phyloP scores from a whole-genome alignment of 1,140 invertebrate genomes.

The Zaprionus nigranus region DNA sequence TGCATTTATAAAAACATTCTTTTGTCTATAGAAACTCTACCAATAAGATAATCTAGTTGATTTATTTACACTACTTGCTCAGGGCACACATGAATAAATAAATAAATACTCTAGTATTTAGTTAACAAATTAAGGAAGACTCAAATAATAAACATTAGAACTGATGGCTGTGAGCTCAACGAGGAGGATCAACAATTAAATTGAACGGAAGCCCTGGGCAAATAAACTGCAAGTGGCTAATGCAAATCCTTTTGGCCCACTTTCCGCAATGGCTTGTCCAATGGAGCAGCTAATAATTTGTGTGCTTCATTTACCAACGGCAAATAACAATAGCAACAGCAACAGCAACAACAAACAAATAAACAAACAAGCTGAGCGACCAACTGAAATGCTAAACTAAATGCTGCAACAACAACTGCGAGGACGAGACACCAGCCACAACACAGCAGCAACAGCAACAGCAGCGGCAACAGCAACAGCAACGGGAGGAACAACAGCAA shows the following conservation, averaged over 20 bases:
- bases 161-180: background rate
- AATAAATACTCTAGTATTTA: slow-evolving; percentile 1
- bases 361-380: slow-evolving; percentile 32
- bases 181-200: slow-evolving; percentile 11
- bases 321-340: slow-evolving; percentile 17
- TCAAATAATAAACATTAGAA: background rate
- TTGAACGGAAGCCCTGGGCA: background rate
- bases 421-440: slow-evolving; percentile 12
- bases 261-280: slow-evolving; percentile 35
- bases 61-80: background rate
- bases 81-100: background rate
- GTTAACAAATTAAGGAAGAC: background rate
- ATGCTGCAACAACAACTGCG: slow-evolving; percentile 35
- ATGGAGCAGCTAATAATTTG: slow-evolving; percentile 59
- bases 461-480: background rate
- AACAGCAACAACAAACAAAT: slow-evolving; percentile 31
- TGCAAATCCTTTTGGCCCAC: slow-evolving; percentile 33
- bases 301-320: slow-evolving; percentile 42
- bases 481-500: slow-evolving; percentile 24
- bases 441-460: slow-evolving; percentile 13
- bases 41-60: background rate
- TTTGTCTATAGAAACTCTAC: background rate
- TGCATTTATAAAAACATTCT: no score
- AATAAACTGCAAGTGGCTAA: slow-evolving; percentile 15
- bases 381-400: slow-evolving; percentile 44